Evolutionary conservation across 1,140 invertebrate species (phyloP), one percentile per base, ranked within the genome.

Genomic region (Caenorhabditis inopinata): DNA sequence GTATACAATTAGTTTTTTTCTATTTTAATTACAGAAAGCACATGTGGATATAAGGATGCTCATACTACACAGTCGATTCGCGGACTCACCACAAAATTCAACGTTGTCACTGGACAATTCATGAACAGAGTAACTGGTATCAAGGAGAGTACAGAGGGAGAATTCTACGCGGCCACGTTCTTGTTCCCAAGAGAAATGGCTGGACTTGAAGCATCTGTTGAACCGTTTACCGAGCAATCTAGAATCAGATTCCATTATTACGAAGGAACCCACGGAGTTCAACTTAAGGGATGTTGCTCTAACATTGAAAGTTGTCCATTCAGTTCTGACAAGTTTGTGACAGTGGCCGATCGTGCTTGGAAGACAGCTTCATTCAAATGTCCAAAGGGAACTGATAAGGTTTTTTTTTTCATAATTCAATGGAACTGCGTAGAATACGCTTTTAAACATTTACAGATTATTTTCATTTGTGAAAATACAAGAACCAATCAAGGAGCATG

Each of bases 381-480:
- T 79, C 87, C 86, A 18, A 76, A 83, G 74, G 86, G 86, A 79
- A 88, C 87, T 58, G 76, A 85, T 75, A 88, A 83, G 79, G 87
- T 88, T 73, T 75, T 46, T 78, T 9, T 9, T 74, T 58, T 1
- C 58, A 58, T 48, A 21, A 14, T 16, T 25, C n/a, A n/a, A n/a
- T n/a, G n/a, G n/a, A n/a, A 76, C 2, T 7, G 7, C 5, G 27
- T 7, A 47, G 4, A 4, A 14, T 12, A 35, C 18, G 1, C 21
- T 12, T 1, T 23, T 49, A 4, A 21, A 51, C 27, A 46, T 18
- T 73, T 88, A 79, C 32, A 88, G 87, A 32, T 88, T 38, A 85
- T 88, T 73, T 88, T 88, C 86, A 25, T 88, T 29, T 88, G 87
- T 62, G 87, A 88, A 79, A 88, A 88, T 74, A 88, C 87, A 4